phyloP scores from a whole-genome alignment of 2,113 vertebrate genomes.

The Coracopsis vasa region DNA sequence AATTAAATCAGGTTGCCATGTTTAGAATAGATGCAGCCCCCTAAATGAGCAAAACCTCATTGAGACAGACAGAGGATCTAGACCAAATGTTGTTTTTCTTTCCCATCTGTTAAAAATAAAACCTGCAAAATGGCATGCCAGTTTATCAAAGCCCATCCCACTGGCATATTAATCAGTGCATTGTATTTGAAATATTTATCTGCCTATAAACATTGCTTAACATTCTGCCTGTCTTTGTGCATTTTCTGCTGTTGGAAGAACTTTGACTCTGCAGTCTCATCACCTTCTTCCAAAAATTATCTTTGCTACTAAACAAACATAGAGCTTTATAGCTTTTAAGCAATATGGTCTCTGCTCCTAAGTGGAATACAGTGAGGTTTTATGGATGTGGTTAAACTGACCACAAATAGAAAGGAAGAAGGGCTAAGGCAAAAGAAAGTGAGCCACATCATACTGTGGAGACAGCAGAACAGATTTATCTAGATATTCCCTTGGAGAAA shows the following conservation, averaged over 20 bases:
- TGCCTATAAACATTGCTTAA: not conserved
- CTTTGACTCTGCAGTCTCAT: not conserved
- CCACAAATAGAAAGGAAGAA: not conserved
- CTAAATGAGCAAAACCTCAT: slow-evolving; percentile 56
- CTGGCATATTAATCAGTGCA: slow-evolving; percentile 36
- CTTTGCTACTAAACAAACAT: not conserved
- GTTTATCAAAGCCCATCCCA: slow-evolving; percentile 14
- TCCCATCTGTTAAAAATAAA: slow-evolving; percentile 67
- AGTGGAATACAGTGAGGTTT: not conserved
- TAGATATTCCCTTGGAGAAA: not conserved
- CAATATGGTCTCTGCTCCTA: not conserved
- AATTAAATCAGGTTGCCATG: slow-evolving; percentile 49
- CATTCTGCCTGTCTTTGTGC: not conserved
- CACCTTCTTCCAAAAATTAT: not conserved
- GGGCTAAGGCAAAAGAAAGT: not conserved
- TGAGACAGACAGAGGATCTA: slow-evolving; percentile 40
- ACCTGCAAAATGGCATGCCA: not conserved
- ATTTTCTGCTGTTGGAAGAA: not conserved
- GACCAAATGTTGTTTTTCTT: slow-evolving; percentile 65
- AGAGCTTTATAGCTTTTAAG: not conserved
- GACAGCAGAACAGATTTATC: not conserved
- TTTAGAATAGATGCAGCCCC: slow-evolving; percentile 20
- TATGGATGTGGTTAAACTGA: not conserved
- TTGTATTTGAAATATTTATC: not conserved
- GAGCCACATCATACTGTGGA: not conserved